Evolutionary conservation across 2,113 vertebrate genomes (phyloP).

Genomic region (Psettodes erumei): DNA sequence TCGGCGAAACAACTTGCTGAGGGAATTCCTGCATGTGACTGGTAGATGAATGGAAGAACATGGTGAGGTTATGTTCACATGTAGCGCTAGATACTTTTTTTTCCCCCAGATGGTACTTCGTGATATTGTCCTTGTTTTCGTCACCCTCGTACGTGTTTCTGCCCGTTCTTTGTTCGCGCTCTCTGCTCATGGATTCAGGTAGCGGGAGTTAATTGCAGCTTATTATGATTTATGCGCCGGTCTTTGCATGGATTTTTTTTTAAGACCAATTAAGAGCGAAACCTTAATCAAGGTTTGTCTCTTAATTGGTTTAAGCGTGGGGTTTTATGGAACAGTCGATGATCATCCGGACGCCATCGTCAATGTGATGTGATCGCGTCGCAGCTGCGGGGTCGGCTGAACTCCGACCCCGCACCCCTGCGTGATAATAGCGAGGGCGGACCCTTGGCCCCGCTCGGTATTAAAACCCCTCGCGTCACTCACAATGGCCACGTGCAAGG

Average conservation of each 20-base stretch:
- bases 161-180: slow-evolving; percentile 1
- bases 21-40: background rate
- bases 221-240: slow-evolving; percentile 63
- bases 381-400: slow-evolving; percentile 68
- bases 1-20: background rate
- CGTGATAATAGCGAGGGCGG: slow-evolving; percentile 60
- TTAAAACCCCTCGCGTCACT: slow-evolving; percentile 58
- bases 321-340: slow-evolving; percentile 66
- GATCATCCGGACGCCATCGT: slow-evolving; percentile 67
- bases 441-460: slow-evolving; percentile 68
- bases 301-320: slow-evolving; percentile 75
- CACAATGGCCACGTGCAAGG: slow-evolving; percentile 52
- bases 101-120: slow-evolving; percentile 12
- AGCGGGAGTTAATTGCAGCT: slow-evolving; percentile 45
- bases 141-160: slow-evolving; percentile 11
- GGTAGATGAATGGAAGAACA: background rate
- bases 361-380: slow-evolving; percentile 75
- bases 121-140: slow-evolving; percentile 1
- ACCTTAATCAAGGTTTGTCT: slow-evolving; percentile 53
- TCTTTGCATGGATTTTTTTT: slow-evolving; percentile 49
- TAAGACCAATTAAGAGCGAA: slow-evolving; percentile 23
- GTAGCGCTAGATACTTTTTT: background rate
- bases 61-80: background rate
- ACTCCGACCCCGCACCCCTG: slow-evolving; percentile 67
- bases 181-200: slow-evolving; percentile 2